Base-by-base conservation (phyloP, 1,140 invertebrate genomes). In the Drosophila kepulauana region DNA sequence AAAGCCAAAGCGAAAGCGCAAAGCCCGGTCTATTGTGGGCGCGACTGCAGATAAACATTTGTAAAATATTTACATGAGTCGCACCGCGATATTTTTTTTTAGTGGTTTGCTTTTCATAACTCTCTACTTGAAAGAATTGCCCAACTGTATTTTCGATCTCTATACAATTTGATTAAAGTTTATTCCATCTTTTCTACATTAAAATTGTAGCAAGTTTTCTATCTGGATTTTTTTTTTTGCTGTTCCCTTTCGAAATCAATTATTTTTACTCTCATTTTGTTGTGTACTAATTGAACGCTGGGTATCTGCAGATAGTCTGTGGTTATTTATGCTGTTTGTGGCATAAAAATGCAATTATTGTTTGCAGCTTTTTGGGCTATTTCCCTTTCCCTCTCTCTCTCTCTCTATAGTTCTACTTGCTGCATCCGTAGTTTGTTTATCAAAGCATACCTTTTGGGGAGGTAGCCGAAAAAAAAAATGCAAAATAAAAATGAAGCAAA, bases 311-410 rank as follows among this genome's bases (percentile, higher is more conserved):
- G 30, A 51, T 33, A 38, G 30, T 38, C 16, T 54, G 11, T 43
- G 30, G 66, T 75, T 75, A 69, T 69, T 71, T 64, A 74, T 88
- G 49, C 79, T 56, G 59, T 77, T 68, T 74, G 75, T 61, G 57
- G 64, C 78, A 88, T 85, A 81, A 78, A 88, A 88, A 88, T 89
- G 85, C 81, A 88, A 88, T 88, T 88, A 85, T 81, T 78, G 68
- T 73, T 75, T 80, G 69, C 61, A 63, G 78, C 63, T 58, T 58
- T 67, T 62, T 25, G 20, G 45, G 52, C 62, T 57, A 66, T 57
- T 66, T 67, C 63, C 25, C 52, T 46, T 46, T 8, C 10, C 15
- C 11, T 11, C 5, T 6, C 7, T 1, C 15, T 41, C 20, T 20
- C 16, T 2, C 16, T 20, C 16, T 20, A 1, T 20, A 25, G 20